Conservation (phyloP, 1,140 invertebrate species). For the Portunus trituberculatus region DNA sequence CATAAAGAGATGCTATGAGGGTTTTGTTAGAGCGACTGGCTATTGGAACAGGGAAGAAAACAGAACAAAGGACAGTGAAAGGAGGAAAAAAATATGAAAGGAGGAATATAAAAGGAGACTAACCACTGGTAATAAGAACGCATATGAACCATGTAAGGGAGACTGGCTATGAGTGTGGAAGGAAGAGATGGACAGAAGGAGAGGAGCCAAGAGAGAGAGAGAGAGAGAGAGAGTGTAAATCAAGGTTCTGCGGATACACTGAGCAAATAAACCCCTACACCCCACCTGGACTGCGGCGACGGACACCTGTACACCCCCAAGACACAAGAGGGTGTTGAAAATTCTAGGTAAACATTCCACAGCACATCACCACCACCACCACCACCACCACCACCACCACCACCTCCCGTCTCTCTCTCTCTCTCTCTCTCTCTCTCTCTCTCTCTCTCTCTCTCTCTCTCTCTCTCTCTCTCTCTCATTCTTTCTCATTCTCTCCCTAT, state of each 20-base stretch:
- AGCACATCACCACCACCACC: background rate
- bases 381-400: too few species aligned
- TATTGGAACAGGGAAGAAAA: background rate
- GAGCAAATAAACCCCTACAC: too few species aligned
- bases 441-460: background rate
- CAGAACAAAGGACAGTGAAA: background rate
- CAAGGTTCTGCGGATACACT: too few species aligned
- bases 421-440: background rate
- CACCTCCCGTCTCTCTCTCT: background rate
- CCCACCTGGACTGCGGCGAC: too few species aligned
- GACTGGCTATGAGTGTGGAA: too few species aligned
- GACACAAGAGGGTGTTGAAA: slow-evolving; percentile 6
- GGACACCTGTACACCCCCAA: too few species aligned
- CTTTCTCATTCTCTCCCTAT: too few species aligned
- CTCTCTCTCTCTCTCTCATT: background rate
- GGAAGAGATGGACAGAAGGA: background rate
- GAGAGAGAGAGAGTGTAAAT: background rate
- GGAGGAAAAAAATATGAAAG: background rate
- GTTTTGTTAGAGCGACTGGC: too few species aligned
- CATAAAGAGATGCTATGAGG: too few species aligned
- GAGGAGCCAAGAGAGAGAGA: background rate
- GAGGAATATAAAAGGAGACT: background rate
- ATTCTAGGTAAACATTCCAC: background rate
- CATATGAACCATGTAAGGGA: too few species aligned
- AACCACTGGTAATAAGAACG: too few species aligned